Base-by-base conservation (phyloP, 2,888 invertebrate species). In the Keiferia lycopersicella region DNA sequence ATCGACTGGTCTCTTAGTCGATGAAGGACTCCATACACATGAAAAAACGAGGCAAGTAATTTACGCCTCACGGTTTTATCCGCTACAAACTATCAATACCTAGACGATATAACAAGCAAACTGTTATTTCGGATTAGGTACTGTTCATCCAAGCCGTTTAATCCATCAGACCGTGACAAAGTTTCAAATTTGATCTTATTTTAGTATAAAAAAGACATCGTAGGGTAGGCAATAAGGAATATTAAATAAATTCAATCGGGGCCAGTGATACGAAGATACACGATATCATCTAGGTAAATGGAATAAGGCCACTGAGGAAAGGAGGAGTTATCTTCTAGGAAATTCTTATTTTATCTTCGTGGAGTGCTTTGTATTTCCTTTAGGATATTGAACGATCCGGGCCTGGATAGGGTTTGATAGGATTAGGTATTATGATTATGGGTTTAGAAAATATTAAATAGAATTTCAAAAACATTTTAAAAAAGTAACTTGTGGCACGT, bases 211-310 rank as follows among this genome's bases (percentile, higher is more conserved):
- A 50, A 1, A 16, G 16, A 50, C 10, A 18, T 8, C 12, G 2
- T 16, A 16, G n/a, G n/a, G n/a, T 16, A 0, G 14, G 12, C 14
- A 14, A 41, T 14, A 41, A 41, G 8, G 50, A 61, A 61, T 61
- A 61, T 61, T 50, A 34, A 18, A 61, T 50, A 48, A 14, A 56
- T 61, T 12, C 38, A 50, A 62, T 65, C 65, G 20, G 53, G 14
- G 16, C 58, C 14, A 39, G 58, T 65, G 64, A 67, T 64, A 60
- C 62, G 61, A 66, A 39, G 58, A 65, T 64, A 67, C 62, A 60
- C 62, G 61, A 66, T 62, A 62, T 64, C 59, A 26, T 26, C 26
- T 26, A 48, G 16, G 18, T 65, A 62, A 66, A 66, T 66, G 65
- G 65, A 65, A 67, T 66, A 65, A 65, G 59, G 20, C 30, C 57